Evolutionary conservation across 2,888 invertebrate genomes (phyloP), one percentile per base, ranked within the genome.

Genomic region (Altica lythri): DNA sequence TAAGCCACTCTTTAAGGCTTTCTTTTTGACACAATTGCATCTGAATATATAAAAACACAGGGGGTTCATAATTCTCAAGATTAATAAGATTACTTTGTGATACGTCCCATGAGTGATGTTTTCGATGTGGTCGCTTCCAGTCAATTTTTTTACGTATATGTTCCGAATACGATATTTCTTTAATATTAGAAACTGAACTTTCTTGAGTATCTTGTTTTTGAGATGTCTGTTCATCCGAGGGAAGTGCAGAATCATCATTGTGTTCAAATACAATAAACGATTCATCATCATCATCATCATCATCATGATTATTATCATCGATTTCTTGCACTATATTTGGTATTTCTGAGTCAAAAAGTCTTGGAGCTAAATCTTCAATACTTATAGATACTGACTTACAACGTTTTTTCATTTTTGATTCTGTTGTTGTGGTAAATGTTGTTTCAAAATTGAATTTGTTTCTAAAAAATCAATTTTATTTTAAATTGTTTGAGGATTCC

Each of bases 1-100:
- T 78, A 27, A 98, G 79, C 98, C 97, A 98, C 68, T 96, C 94
- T 69, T 90, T 88, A 29, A 99, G 79, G 60, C 92, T 95, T 68
- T 92, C 88, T 68, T 88, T 85, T 47, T 86, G 85, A 69, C 97
- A 98, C 57, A 98, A 78, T 77, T 98, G 95, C 97, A 98, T 98
- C 79, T 98, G 97, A 73, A 98, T 98, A 74, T 94, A 97, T 10
- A 98, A 81, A 75, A 89, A 93, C 71, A 89, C 84, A 17, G 68
- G 69, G 6, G 68, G 61, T 27, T 59, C 53, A 9, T 45, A 52
- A 38, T 30, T 44, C 49, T 53, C 42, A 14, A 47, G 52, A 13
- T 10, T 40, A 6, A 61, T 52, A 30, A 55, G 25, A 14, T 63
- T 65, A 42, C 57, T 68, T 18, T 65, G 66, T 9, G 66, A 53